phyloP scores from a whole-genome alignment of 1,140 invertebrate species.

The Chironomus striatipennis region DNA sequence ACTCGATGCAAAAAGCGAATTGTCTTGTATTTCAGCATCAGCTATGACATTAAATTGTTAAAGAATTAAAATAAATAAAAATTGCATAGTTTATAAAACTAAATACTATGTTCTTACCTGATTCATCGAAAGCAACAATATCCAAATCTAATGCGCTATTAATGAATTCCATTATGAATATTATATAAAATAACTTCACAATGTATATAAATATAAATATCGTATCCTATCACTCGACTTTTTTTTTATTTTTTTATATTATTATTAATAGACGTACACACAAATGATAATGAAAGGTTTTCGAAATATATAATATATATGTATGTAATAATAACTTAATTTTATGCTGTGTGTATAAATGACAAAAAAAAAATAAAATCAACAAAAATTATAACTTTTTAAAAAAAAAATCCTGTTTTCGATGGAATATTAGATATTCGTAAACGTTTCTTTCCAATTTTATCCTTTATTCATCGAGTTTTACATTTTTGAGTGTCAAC shows the following conservation, averaged over 20 bases:
- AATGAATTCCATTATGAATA: background rate
- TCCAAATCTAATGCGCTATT: background rate
- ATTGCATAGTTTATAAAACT: background rate
- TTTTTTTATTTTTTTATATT: background rate
- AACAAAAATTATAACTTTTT: too few relatives aligned
- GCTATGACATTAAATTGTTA: background rate
- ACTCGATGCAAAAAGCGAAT: background rate
- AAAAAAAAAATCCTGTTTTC: too few relatives aligned
- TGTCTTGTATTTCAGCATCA: conserved; percentile 19
- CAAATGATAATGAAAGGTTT: background rate
- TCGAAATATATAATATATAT: too few relatives aligned
- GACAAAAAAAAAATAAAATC: too few relatives aligned
- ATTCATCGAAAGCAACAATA: conserved; percentile 9
- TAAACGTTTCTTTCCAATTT: too few relatives aligned
- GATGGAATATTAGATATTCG: too few relatives aligned
- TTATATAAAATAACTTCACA: background rate
- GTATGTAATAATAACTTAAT: too few relatives aligned
- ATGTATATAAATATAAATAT: background rate
- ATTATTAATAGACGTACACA: background rate
- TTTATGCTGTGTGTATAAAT: too few relatives aligned
- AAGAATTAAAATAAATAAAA: too few relatives aligned
- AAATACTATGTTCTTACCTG: background rate
- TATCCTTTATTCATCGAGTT: too few relatives aligned
- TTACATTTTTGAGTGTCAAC: too few relatives aligned
- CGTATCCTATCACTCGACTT: too few relatives aligned